Percentiles rank a stretch among this genome's conserved stretches.
These are phyloP conservation scores for Hylaeus volcanicus DNA, from an alignment of 1,140 invertebrate genomes.

Conservation along the genomic window DNA sequence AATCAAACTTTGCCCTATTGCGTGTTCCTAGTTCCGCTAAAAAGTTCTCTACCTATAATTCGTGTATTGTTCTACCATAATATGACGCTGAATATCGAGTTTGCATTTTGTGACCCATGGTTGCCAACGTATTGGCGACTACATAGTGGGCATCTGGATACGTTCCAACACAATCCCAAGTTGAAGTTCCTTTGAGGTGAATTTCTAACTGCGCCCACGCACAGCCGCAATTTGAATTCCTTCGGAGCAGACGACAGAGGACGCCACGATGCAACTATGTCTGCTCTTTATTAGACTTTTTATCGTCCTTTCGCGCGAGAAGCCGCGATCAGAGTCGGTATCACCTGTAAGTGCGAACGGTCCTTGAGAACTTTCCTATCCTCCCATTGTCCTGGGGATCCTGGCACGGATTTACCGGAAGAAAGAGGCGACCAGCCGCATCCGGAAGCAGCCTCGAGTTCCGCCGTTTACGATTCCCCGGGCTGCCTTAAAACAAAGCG, in stretches of 20 bases:
- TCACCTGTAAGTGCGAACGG: not conserved
- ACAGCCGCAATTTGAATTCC: not conserved
- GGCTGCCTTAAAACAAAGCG: constrained; percentile 50
- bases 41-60: too few relatives aligned
- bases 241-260: not conserved
- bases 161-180: too few relatives aligned
- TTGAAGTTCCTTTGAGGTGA: too few relatives aligned
- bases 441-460: constrained; percentile 27
- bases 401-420: constrained; percentile 25
- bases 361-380: constrained; percentile 22
- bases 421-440: constrained; percentile 20
- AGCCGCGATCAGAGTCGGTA: constrained; percentile 15
- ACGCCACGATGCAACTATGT: constrained; percentile 12
- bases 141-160: too few relatives aligned
- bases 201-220: not conserved
- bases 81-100: too few relatives aligned
- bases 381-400: constrained; percentile 4
- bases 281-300: constrained; percentile 36
- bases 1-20: too few relatives aligned
- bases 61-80: too few relatives aligned
- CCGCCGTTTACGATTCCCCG: constrained; percentile 48
- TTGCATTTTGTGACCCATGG: too few relatives aligned
- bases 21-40: too few relatives aligned
- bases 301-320: not conserved
- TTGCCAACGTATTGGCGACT: too few relatives aligned